These are phyloP conservation scores for Nemotelus nigrinus DNA, from an alignment of 2,888 invertebrate species.

Conservation along the genomic window DNA sequence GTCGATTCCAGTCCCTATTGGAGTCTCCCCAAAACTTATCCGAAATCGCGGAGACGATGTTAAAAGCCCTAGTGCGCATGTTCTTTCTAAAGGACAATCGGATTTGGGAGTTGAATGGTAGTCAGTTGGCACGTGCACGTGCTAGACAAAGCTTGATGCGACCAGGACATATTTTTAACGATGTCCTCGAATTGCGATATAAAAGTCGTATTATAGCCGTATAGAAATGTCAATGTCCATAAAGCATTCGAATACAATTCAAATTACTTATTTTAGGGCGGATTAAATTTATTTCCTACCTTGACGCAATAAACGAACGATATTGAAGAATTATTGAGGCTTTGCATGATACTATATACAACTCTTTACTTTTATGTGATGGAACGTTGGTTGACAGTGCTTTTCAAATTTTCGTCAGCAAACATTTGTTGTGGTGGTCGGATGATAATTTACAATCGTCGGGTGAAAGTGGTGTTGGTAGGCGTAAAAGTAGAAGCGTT, in stretches of 20 bases:
- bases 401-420: not conserved
- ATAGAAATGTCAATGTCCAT: conserved; percentile 30
- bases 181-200: conserved; percentile 13
- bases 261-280: conserved; percentile 39
- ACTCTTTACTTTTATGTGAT: conserved; percentile 8
- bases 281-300: conserved; percentile 41
- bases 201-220: conserved; percentile 33
- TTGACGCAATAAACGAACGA: conserved; percentile 35
- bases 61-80: conserved; percentile 12
- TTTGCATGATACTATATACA: conserved; percentile 18
- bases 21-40: conserved; percentile 9
- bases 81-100: not conserved
- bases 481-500: too few relatives aligned
- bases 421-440: too few relatives aligned
- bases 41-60: not conserved
- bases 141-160: conserved; percentile 31
- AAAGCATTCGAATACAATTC: conserved; percentile 38
- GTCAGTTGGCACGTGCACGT: conserved; percentile 44
- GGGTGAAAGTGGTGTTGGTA: too few relatives aligned
- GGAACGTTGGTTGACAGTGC: not conserved
- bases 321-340: conserved; percentile 36
- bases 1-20: not conserved
- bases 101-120: conserved; percentile 16
- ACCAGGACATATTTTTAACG: conserved; percentile 25
- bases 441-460: too few relatives aligned